Base-by-base conservation (phyloP, 1,140 invertebrate genomes). In the Pararge aegeria region DNA sequence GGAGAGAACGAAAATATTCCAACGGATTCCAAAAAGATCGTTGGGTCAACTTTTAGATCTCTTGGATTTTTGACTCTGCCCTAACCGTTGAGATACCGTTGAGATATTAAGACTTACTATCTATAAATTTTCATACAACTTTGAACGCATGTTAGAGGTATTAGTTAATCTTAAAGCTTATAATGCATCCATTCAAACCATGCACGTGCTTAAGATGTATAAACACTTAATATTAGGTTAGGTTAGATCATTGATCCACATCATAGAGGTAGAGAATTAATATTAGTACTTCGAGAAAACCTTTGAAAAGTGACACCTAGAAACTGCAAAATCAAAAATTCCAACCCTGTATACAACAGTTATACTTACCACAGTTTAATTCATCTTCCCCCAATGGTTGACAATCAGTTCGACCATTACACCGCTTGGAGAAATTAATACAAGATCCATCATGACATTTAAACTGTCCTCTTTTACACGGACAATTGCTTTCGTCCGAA, bases 401-500 rank as follows among this genome's bases (percentile, higher is more conserved):
- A 82, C 95, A 96, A 69, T 97, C 93, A 19, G 53, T 59, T 20
- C 77, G 68, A 63, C 87, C 74, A 61, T 93, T 87, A 73, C 93
- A 93, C 34, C 83, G 77, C 38, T 83, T 75, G 5, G 78, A 78
- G 59, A 79, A 75, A 61, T 87, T 89, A 60, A 93, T 90, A 78
- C 92, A 93, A 61, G 87, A 73, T 27, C 92, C 92, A 73, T 92
- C 91, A 13, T 76, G 66, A 83, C 93, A 95, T 54, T 80, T 78
- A 78, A 92, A 93, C 66, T 93, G 83, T 38, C 66, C 78, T 53
- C 85, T 75, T 76, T 82, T 87, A 72, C 87, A 90, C 37, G 90
- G 91, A 76, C 94, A 94, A 75, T 91, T 79, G 59, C 76, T 76
- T 90, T 97, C 96, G 76, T 97, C 96, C 61, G 94, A 94, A 76